A percentile compares a stretch with the other conserved stretches of the same genome.
Evolutionary conservation across 1,140 invertebrate species (phyloP).

Genomic region (Amyelois transitella): DNA sequence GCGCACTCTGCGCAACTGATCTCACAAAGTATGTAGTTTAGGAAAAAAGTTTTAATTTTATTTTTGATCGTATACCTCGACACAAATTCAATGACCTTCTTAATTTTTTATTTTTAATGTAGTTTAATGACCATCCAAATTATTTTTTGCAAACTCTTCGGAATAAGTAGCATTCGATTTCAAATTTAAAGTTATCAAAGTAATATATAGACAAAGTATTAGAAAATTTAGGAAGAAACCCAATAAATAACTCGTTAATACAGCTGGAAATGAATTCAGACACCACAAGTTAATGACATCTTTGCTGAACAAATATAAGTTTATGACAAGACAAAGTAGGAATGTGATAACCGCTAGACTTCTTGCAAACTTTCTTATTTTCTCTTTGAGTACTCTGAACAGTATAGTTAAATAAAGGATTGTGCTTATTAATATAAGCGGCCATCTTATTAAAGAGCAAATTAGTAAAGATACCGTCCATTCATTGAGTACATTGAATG

Average conservation of each 20-base stretch:
- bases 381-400: constrained; percentile 44
- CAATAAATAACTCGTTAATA: constrained; percentile 40
- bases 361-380: constrained; percentile 49
- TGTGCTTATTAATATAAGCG: constrained; percentile 47
- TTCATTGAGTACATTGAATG: constrained; percentile 17
- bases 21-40: not conserved
- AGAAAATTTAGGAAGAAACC: constrained; percentile 48
- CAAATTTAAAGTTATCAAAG: constrained; percentile 35
- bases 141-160: constrained; percentile 24
- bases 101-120: too few species aligned
- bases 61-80: too few species aligned
- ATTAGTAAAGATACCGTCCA: constrained; percentile 39
- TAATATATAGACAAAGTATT: constrained; percentile 40
- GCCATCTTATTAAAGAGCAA: constrained; percentile 47
- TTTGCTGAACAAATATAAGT: constrained; percentile 51
- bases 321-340: constrained; percentile 52
- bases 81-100: too few species aligned
- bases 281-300: constrained; percentile 55
- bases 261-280: constrained; percentile 30
- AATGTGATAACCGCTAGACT: constrained; percentile 52
- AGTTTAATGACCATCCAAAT: constrained; percentile 8
- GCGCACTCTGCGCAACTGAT: not conserved
- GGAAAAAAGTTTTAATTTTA: too few species aligned
- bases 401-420: constrained; percentile 39
- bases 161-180: constrained; percentile 24